These are phyloP conservation scores for Lipotes vexillifer DNA, from an alignment of 2,113 vertebrate genomes.

Conservation along the genomic window DNA sequence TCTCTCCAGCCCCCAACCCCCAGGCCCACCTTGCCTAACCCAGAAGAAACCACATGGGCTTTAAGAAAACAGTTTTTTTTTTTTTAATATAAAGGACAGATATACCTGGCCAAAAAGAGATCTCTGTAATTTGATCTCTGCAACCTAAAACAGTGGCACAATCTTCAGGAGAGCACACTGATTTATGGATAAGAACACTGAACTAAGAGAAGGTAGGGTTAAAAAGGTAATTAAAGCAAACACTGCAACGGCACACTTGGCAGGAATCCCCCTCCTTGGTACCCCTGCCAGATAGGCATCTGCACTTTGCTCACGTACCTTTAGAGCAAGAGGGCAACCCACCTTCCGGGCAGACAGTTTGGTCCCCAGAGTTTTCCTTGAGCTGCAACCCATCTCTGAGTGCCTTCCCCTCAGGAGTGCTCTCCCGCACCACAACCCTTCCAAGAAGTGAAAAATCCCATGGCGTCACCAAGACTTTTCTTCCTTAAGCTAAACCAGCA, in stretches of 20 bases:
- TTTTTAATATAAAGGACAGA: not conserved
- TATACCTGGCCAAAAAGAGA: not conserved
- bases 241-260: not conserved
- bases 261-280: not conserved
- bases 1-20: not conserved
- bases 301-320: not conserved
- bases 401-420: not conserved
- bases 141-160: not conserved
- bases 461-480: not conserved
- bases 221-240: not conserved
- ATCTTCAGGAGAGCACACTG: not conserved
- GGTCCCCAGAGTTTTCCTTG: not conserved
- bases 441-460: not conserved
- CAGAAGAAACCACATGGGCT: not conserved
- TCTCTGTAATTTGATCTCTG: not conserved
- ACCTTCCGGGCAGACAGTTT: not conserved
- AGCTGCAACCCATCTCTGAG: not conserved
- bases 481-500: not conserved
- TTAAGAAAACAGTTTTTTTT: not conserved
- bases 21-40: not conserved
- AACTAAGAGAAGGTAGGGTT: not conserved
- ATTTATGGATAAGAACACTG: not conserved
- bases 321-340: not conserved
- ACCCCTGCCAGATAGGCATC: not conserved
- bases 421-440: not conserved